Evolutionary conservation across 2,888 invertebrate genomes (phyloP), one percentile per base, ranked within the genome.

Genomic region (Zaprionus obscuricornis): DNA sequence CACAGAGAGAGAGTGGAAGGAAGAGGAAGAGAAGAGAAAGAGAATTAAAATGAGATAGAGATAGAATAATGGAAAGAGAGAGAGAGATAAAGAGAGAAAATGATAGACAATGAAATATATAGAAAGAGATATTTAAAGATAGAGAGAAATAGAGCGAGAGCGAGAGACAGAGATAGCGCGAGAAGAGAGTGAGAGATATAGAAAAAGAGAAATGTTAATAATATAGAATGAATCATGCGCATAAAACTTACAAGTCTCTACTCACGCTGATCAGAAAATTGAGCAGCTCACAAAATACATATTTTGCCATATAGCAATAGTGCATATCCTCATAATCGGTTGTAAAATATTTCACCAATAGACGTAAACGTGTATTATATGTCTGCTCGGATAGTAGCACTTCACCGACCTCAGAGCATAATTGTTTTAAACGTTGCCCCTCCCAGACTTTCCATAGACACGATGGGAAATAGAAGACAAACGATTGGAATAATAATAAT

Each of bases 241-340:
- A 18, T 7, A 11, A 20, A 14, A 26, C n/a, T n/a, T n/a, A 17
- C 6, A 20, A n/a, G 8, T 18, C 5, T 10, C n/a, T 63, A 91
- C 94, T 92, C 90, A 95, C 94, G 89, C 94, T 94, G 91, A 95
- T 95, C 26, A 92, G 26, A 76, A 95, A 93, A 89, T 96, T 96
- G 60, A 96, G 91, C 10, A 94, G 66, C 90, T 96, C 96, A 82
- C 95, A 96, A 74, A 94, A 89, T 29, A 93, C 92, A 87, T 93
- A 95, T 64, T 94, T 92, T 54, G 92, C 87, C 10, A 94, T 94
- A 79, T 95, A 95, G 82, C 86, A 87, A 31, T 78, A 81, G 62
- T 90, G 89, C 49, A 88, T 77, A 20, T 87, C 88, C 66, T 81
- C 83, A 24, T 88, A 87, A 20, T 89, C 85, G 3, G 83, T 81